Evolutionary conservation across 2,113 vertebrate species (phyloP), one percentile per base, ranked within the genome.

Genomic region (Corythoichthys intestinalis): DNA sequence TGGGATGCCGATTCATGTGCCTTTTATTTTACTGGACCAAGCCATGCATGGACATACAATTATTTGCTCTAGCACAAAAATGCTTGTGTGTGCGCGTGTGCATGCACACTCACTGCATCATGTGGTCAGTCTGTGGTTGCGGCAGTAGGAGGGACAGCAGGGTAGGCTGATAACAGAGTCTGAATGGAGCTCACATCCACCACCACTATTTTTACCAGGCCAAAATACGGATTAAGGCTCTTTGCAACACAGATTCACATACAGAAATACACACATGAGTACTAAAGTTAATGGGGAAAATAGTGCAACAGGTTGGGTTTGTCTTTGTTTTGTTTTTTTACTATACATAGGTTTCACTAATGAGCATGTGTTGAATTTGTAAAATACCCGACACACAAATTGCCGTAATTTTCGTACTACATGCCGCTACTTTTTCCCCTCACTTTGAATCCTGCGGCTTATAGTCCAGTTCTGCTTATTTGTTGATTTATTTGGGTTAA

Each of bases 111-210:
- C 39, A 17, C 65, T 79, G 70, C 79, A 78, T 66, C 76, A 20
- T 89, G 87, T 86, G 89, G 89, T 84, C 84, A 82, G 85, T 77
- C 80, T 83, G 86, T 84, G 88, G 85, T 86, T 87, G 87, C 79
- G 88, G 86, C 82, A 83, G 88, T 87, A 83, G 86, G 89, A 78
- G 88, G 88, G 73, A 83, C 86, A 39, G 84, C 81, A 79, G 79
- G 70, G 83, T 79, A 78, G 82, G 75, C 83, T 89, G 89, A 89
- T 89, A 89, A 89, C 88, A 89, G 88, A 88, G 86, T 89, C 87
- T 87, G 85, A 80, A 76, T 73, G 85, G 85, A 86, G 85, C 83
- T 88, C 88, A 87, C 78, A 88, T 89, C 79, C 88, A 91, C 88
- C 89, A 87, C 79, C 79, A 85, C 89, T 91, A 91, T 91, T 91